Evolutionary conservation across 1,140 invertebrate species (phyloP).

Genomic region (Palaemon carinicauda): DNA sequence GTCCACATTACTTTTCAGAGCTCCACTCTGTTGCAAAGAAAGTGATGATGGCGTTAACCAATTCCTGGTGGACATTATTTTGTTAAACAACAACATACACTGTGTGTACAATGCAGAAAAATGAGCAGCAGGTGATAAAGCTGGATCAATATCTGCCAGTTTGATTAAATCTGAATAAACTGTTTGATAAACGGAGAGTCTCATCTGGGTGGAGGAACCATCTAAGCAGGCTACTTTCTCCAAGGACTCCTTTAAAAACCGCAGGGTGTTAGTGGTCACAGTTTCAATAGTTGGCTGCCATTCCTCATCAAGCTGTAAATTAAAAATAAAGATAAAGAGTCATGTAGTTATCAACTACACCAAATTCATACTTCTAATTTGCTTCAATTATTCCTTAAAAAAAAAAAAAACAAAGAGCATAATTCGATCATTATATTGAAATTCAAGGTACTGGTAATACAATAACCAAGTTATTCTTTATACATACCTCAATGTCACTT

Average conservation of each 20-base stretch:
- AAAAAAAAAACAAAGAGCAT: too few relatives aligned
- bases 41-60: slow-evolving; percentile 68
- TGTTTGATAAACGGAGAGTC: slow-evolving; percentile 54
- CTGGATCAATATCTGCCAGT: slow-evolving; percentile 85
- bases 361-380: too few relatives aligned
- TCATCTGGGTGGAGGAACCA: slow-evolving; percentile 50
- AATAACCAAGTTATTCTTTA: too few relatives aligned
- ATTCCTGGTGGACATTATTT: slow-evolving; percentile 64
- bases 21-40: slow-evolving; percentile 67
- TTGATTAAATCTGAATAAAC: slow-evolving; percentile 66
- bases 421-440: too few relatives aligned
- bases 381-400: too few relatives aligned
- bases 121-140: slow-evolving; percentile 82
- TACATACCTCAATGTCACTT: too few relatives aligned
- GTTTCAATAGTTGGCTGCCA: slow-evolving; percentile 30
- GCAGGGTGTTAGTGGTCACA: slow-evolving; percentile 50
- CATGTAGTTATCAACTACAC: too few relatives aligned
- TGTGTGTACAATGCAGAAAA: slow-evolving; percentile 84
- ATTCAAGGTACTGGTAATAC: too few relatives aligned
- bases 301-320: slow-evolving; percentile 50
- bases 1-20: slow-evolving; percentile 69
- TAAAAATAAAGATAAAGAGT: neutral
- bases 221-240: slow-evolving; percentile 55
- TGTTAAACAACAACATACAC: slow-evolving; percentile 66
- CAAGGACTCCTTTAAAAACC: slow-evolving; percentile 53